Evolutionary conservation across 1,140 invertebrate genomes (phyloP), one percentile per base, ranked within the genome.

Genomic region (Glossosoma conforme): DNA sequence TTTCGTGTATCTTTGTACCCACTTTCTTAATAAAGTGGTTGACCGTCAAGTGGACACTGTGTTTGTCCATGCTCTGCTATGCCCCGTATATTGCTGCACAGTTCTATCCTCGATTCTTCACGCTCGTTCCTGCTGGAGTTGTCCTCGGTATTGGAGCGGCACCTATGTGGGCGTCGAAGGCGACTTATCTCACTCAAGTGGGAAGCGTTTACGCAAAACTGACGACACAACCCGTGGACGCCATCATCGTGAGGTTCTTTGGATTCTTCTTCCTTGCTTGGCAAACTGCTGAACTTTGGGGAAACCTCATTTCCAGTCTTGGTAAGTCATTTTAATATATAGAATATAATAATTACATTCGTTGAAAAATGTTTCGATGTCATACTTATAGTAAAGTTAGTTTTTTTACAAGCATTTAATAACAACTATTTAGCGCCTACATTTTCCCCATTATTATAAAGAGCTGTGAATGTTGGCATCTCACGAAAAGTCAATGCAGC

Each of bases 201-300:
- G 92, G 89, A 14, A 87, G 89, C 32, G 86, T 93, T 53, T 91
- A 91, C 71, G 89, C 89, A 3, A 89, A 91, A 63, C 73, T 92
- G 30, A 90, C 87, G 10, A 89, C 91, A 54, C 87, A 93, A 62
- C 78, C 86, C 0, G 83, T 88, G 4, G 91, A 96, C 65, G 88
- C 86, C 4, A 90, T 96, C 55, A 89, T 97, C 44, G 91, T 94
- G 28, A 71, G 91, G 59, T 97, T 97, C 79, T 98, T 98, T 70
- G 95, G 95, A 17, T 91, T 97, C 77, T 98, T 98, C 82, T 98
- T 98, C 76, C 84, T 97, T 53, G 85, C 93, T 47, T 97, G 95
- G 84, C 95, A 98, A 65, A 90, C 89, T 0, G 89, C 93, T 46
- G 91, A 94, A 69, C 81, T 96, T 6, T 91, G 91, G 91, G 94